Percentiles rank a stretch among this genome's conserved stretches.
Evolutionary conservation across 2,797 vertebrate genomes (phyloP).

Genomic region (Cirrhinus mrigala): DNA sequence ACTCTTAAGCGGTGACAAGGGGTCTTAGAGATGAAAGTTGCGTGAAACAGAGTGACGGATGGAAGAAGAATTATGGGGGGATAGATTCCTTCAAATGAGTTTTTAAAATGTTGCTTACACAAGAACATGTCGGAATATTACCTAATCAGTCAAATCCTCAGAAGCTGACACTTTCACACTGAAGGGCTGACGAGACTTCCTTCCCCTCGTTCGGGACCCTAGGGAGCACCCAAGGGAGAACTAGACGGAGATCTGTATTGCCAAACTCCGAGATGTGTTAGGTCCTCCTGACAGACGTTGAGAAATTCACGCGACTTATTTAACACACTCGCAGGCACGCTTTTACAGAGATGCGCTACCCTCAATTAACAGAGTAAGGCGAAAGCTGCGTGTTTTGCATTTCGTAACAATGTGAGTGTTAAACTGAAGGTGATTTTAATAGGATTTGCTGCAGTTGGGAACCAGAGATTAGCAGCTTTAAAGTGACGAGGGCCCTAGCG

Average conservation of each 20-base stretch:
- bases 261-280: slow-evolving; percentile 24
- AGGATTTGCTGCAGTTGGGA: slow-evolving; percentile 84
- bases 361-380: slow-evolving; percentile 80
- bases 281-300: slow-evolving; percentile 76
- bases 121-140: slow-evolving; percentile 82
- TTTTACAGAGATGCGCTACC: slow-evolving; percentile 74
- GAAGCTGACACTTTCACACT: slow-evolving; percentile 79
- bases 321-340: slow-evolving; percentile 73
- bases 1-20: slow-evolving; percentile 75
- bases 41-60: slow-evolving; percentile 56
- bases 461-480: slow-evolving; percentile 85
- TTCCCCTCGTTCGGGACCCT: slow-evolving; percentile 72
- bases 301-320: slow-evolving; percentile 75
- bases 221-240: slow-evolving; percentile 78
- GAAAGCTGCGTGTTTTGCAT: slow-evolving; percentile 83
- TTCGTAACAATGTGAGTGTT: slow-evolving; percentile 81
- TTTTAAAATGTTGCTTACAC: slow-evolving; percentile 84
- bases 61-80: slow-evolving; percentile 65
- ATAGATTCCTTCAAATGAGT: slow-evolving; percentile 76
- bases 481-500: slow-evolving; percentile 70
- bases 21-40: slow-evolving; percentile 81
- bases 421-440: slow-evolving; percentile 86
- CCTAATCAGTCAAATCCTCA: slow-evolving; percentile 87
- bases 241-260: slow-evolving; percentile 58
- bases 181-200: slow-evolving; percentile 74